Evolutionary conservation across 2,888 invertebrate species (phyloP).

Genomic region (Anoncus sp.): DNA sequence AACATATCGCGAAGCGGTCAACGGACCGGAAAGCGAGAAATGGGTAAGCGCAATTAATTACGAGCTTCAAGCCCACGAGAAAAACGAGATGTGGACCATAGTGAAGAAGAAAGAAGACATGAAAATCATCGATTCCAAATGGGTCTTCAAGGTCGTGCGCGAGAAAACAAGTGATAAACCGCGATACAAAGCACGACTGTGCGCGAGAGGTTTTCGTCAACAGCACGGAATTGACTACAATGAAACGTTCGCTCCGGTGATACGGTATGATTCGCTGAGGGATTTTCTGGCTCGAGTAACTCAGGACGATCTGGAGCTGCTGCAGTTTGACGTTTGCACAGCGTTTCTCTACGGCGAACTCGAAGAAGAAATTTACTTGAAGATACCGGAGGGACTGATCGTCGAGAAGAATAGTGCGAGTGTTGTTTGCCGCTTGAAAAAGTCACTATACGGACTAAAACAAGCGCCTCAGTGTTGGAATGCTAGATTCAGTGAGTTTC

Average conservation of each 20-base stretch:
- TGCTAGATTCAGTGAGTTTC: slow-evolving; percentile 44
- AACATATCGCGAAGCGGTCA: slow-evolving; percentile 38
- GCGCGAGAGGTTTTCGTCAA: slow-evolving; percentile 51
- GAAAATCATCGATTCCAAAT: slow-evolving; percentile 52
- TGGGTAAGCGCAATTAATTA: slow-evolving; percentile 33
- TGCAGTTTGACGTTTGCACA: slow-evolving; percentile 37
- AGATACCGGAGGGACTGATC: slow-evolving; percentile 18
- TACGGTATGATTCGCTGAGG: slow-evolving; percentile 53
- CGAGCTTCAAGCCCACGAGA: slow-evolving; percentile 38
- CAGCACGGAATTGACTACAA: slow-evolving; percentile 53
- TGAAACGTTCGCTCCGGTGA: too few relatives aligned
- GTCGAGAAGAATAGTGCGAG: slow-evolving; percentile 4
- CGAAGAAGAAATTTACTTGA: slow-evolving; percentile 32
- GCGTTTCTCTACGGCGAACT: slow-evolving; percentile 37
- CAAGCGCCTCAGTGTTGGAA: slow-evolving; percentile 62
- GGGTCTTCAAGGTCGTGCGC: slow-evolving; percentile 64
- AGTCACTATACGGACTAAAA: slow-evolving; percentile 60
- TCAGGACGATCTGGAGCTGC: slow-evolving; percentile 26
- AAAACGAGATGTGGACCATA: slow-evolving; percentile 45
- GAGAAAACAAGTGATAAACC: slow-evolving; percentile 26
- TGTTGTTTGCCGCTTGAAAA: slow-evolving; percentile 50
- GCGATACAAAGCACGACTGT: slow-evolving; percentile 61
- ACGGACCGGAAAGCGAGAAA: slow-evolving; percentile 18
- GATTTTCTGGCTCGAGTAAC: slow-evolving; percentile 22
- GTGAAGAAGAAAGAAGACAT: slow-evolving; percentile 15